Evolutionary conservation across 37 sponge, comb jelly and placozoan species (phyloP), one percentile per base, ranked within the genome.

Genomic region (Lycopodina hypogea): DNA sequence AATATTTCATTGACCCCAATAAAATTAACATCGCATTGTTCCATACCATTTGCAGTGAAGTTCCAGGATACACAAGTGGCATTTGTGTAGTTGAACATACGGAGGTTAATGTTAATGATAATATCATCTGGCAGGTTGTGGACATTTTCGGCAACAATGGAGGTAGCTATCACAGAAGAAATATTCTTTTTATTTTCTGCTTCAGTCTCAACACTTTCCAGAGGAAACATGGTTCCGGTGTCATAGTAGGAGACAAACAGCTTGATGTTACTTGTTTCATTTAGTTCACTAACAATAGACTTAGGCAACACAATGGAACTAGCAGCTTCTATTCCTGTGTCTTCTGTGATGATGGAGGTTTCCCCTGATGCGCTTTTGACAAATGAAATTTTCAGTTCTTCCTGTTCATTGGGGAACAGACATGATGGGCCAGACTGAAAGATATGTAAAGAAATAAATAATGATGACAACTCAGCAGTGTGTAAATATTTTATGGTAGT

Each of bases 21-120:
- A 14, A 26, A 23, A 14, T 55, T 24, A 14, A 24, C 1, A 4
- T 0, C 17, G 18, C 17, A 57, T 36, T 35, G 21, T 17, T 75
- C 26, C 68, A 66, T 40, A 84, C 84, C 77, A 56, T 55, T 69
- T 39, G 69, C 84, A 9, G 56, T 32, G 24, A 84, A 84, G 34
- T 76, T 71, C 84, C 84, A 84, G 30, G 72, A 76, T 0, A 76
- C 84, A 76, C 84, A 84, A 14, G 50, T 68, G 26, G 63, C 48
- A 77, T 64, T 48, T 2, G 65, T 38, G n/a, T 58, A 48, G 29
- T 33, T 57, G 35, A 19, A 12, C 7, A 29, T 33, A 3, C 66
- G 48, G 3, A 70, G 48, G 14, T 62, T 62, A 23, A 75, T 56
- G 22, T 15, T 74, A 65, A 62, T 35, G 33, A 21, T 35, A 2